These are phyloP conservation scores for Danaus chrysippus DNA, from an alignment of 2,888 invertebrate genomes.

Conservation along the genomic window DNA sequence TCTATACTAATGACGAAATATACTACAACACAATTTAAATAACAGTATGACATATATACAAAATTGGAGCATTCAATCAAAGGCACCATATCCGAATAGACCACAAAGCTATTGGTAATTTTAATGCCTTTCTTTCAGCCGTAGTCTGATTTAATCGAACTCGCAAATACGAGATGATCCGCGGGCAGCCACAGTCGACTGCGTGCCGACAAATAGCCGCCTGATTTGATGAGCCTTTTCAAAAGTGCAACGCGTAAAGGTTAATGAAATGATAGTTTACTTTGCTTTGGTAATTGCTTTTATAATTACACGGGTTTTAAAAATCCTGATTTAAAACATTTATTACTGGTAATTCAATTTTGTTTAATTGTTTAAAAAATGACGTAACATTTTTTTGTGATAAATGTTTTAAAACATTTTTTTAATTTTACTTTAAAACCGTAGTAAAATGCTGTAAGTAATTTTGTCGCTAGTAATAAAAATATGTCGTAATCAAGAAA, in stretches of 20 bases:
- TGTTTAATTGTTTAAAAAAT: too few relatives aligned
- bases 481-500: too few relatives aligned
- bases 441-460: too few relatives aligned
- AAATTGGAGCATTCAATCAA: neutral
- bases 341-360: too few relatives aligned
- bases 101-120: slow-evolving; percentile 32
- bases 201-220: slow-evolving; percentile 60
- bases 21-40: neutral
- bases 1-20: too few relatives aligned
- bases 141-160: slow-evolving; percentile 37
- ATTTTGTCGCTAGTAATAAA: too few relatives aligned
- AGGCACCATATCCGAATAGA: slow-evolving; percentile 18
- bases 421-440: too few relatives aligned
- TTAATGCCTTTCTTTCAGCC: slow-evolving; percentile 33
- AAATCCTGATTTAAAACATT: neutral
- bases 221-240: slow-evolving; percentile 55
- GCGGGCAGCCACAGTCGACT: slow-evolving; percentile 42
- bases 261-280: slow-evolving; percentile 47
- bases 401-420: too few relatives aligned
- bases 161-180: slow-evolving; percentile 37
- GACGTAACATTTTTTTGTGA: too few relatives aligned
- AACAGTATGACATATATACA: neutral
- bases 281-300: slow-evolving; percentile 6
- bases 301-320: neutral
- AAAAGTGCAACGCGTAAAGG: slow-evolving; percentile 46